Base-by-base conservation (phyloP, 2,888 invertebrate species). In the Calameuta filiformis region DNA sequence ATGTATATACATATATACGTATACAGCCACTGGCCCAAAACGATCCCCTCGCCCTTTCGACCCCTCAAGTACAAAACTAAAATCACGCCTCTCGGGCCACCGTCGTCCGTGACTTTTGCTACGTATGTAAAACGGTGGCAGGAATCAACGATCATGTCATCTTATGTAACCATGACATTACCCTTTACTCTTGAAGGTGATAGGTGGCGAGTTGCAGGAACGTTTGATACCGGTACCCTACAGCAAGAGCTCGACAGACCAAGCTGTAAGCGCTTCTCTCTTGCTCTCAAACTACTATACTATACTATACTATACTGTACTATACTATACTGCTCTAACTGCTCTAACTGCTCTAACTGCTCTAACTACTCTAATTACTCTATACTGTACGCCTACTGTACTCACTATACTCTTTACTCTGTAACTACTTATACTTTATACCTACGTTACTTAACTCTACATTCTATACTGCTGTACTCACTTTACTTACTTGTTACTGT, bases 161-260 rank as follows among this genome's bases (percentile, higher is more conserved):
- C 87, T 88, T 89, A 91, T 91, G 89, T 92, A 92, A 92, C 95
- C 95, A 95, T 95, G 95, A 95, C 95, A 95, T 95, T 95, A 94
- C 94, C 95, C 94, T 96, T 96, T 96, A 95, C 95, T 96, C 95
- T 96, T 97, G 95, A 97, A 98, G 98, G 98, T 98, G 96, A 98
- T 98, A 97, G 98, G 98, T 96, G 98, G 98, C 95, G 98, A 98
- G 95, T 98, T 98, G 95, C 98, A 98, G 96, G 98, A 98, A 95
- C 97, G 98, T 94, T 97, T 98, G 96, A 98, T 98, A 94, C 98
- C 98, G 94, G 98, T 98, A 94, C 98, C 98, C 94, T 98, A 98
- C 97, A 98, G 98, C 98, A 98, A 98, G 97, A 98, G 97, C 94
- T 98, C 98, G 94, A 98, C 98, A 94, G 98, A 98, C 95, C 98